Conservation (phyloP, 2,113 vertebrate genomes). For the Myotis brandtii region DNA sequence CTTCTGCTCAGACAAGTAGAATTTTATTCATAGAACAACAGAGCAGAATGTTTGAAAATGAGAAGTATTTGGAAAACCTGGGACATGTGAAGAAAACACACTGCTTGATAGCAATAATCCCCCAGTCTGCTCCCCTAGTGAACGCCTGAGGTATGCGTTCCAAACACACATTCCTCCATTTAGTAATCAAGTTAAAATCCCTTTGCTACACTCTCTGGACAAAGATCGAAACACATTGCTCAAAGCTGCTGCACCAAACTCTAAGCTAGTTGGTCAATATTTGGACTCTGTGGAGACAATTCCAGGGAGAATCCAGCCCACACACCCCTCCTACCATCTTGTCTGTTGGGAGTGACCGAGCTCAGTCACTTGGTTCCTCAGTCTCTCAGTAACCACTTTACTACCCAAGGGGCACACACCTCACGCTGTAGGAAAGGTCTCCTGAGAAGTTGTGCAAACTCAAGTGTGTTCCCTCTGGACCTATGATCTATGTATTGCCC, state of each 20-base stretch:
- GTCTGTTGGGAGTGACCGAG: neutral
- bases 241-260: neutral
- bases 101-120: neutral
- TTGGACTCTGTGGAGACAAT: neutral
- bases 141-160: neutral
- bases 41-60: neutral
- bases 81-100: neutral
- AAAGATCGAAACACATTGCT: neutral
- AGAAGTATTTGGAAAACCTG: neutral
- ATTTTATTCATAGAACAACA: neutral
- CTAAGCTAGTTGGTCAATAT: neutral
- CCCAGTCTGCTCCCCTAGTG: neutral
- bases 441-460: neutral
- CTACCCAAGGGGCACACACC: neutral
- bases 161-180: slow-evolving; percentile 16
- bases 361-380: neutral
- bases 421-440: neutral
- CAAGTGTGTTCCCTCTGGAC: neutral
- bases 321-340: neutral
- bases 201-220: neutral
- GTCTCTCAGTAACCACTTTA: neutral
- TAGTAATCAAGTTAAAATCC: slow-evolving; percentile 49
- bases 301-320: neutral
- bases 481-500: neutral
- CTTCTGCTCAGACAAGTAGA: neutral